These are phyloP conservation scores for Phalloptychus januarius DNA, from an alignment of 2,797 vertebrate species.

Conservation along the genomic window DNA sequence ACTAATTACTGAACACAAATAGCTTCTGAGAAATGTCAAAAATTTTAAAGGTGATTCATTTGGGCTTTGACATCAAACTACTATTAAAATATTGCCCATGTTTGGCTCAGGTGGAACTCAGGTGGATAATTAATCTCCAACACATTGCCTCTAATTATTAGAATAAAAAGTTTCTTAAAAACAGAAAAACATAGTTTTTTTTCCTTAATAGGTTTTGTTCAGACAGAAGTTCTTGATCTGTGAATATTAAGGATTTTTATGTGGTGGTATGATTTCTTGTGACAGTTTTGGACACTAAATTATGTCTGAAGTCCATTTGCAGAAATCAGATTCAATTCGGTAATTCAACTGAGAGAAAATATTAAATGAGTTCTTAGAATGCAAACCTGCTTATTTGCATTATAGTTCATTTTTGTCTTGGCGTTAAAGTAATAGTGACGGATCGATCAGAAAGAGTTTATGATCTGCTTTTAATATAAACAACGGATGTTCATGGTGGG, in stretches of 20 bases:
- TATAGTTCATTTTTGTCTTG: not conserved
- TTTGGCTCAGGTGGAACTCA: not conserved
- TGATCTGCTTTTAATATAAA: not conserved
- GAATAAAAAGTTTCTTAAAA: constrained; percentile 12
- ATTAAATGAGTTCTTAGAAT: not conserved
- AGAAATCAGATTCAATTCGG: not conserved
- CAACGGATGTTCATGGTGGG: not conserved
- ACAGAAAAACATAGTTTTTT: not conserved
- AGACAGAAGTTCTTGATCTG: constrained; percentile 10
- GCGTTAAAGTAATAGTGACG: not conserved
- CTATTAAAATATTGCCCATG: constrained; percentile 1
- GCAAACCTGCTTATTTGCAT: not conserved
- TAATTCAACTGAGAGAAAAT: not conserved
- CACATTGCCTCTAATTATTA: constrained; percentile 17
- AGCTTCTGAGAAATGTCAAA: constrained; percentile 39
- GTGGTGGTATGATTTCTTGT: not conserved
- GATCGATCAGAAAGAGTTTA: no score
- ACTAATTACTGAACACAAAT: constrained; percentile 48
- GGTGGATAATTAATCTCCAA: not conserved
- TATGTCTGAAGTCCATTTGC: not conserved
- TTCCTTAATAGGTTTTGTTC: constrained; percentile 19
- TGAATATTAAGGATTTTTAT: constrained; percentile 16
- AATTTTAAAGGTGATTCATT: not conserved
- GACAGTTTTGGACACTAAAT: not conserved
- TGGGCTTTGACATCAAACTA: not conserved